Percentiles rank a stretch among this genome's conserved stretches.
phyloP scores from a whole-genome alignment of 1,140 invertebrate species.

The Drosophila biarmipes region DNA sequence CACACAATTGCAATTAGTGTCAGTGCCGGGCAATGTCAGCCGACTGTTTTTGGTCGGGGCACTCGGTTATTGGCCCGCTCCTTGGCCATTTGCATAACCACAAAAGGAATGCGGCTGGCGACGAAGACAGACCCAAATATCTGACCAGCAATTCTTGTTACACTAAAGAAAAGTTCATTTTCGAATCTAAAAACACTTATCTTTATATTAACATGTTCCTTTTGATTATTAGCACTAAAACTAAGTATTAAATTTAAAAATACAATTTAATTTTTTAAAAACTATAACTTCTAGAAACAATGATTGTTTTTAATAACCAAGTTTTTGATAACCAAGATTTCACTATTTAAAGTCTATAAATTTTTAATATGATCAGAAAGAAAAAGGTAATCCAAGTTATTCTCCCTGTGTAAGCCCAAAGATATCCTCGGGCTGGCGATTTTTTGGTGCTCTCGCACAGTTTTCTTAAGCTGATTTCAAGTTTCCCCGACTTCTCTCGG shows the following conservation, averaged over 20 bases:
- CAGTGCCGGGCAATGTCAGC: constrained; percentile 58
- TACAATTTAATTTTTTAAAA: too few species aligned
- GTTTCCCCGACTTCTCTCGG: constrained; percentile 42
- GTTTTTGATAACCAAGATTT: too few species aligned
- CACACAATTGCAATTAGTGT: constrained; percentile 82
- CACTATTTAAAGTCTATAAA: too few species aligned
- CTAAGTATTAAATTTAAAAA: too few species aligned
- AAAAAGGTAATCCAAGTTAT: not conserved
- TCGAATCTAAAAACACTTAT: too few species aligned
- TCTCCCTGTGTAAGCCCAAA: constrained; percentile 45
- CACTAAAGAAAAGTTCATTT: constrained; percentile 5
- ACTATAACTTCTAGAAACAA: too few species aligned
- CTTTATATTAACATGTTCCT: too few species aligned
- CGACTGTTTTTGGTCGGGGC: constrained; percentile 30
- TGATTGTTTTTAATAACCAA: too few species aligned
- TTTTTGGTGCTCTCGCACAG: constrained; percentile 37
- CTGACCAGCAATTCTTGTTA: constrained; percentile 14
- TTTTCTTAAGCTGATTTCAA: constrained; percentile 78
- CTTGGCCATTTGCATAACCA: constrained; percentile 69
- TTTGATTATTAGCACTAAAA: too few species aligned
- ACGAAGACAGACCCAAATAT: constrained; percentile 31
- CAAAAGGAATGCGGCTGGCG: constrained; percentile 57
- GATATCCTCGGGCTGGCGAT: constrained; percentile 31
- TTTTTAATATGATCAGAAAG: too few species aligned
- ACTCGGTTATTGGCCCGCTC: constrained; percentile 43